Percentiles rank a stretch among this genome's conserved stretches.
Evolutionary conservation across 2,113 vertebrate genomes (phyloP).

Genomic region (Gallinago media): DNA sequence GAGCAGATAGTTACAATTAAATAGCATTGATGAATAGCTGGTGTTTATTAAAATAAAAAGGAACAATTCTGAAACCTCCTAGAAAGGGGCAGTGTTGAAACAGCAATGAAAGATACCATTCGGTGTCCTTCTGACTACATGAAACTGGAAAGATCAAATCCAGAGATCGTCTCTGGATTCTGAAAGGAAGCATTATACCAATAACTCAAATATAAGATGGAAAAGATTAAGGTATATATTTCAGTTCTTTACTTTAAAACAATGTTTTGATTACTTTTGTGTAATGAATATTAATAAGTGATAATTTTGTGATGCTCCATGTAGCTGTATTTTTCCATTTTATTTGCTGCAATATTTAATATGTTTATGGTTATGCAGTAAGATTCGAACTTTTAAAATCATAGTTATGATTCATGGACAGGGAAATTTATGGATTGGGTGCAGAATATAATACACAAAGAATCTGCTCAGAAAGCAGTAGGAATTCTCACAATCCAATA

Average conservation of each 20-base stretch:
- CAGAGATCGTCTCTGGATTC: neutral
- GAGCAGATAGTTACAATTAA: neutral
- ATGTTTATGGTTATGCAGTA: neutral
- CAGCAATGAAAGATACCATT: neutral
- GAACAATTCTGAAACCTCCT: neutral
- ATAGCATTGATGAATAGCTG: neutral
- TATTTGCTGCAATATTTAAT: neutral
- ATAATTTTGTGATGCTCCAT: neutral
- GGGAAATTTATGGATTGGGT: neutral
- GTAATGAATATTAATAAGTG: neutral
- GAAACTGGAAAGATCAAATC: neutral
- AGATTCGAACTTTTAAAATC: neutral
- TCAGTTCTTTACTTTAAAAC: neutral
- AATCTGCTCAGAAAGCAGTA: neutral
- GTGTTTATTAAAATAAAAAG: neutral
- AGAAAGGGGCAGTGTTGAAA: neutral
- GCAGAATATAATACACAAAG: neutral
- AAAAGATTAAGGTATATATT: neutral
- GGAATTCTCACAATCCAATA: neutral
- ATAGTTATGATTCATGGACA: neutral
- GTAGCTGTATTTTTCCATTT: neutral
- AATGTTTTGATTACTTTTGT: neutral
- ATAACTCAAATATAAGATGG: neutral
- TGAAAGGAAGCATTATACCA: neutral
- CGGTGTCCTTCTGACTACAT: neutral